These are phyloP conservation scores for Lasioglossum leucozonium DNA, from an alignment of 2,888 invertebrate genomes.

Conservation along the genomic window DNA sequence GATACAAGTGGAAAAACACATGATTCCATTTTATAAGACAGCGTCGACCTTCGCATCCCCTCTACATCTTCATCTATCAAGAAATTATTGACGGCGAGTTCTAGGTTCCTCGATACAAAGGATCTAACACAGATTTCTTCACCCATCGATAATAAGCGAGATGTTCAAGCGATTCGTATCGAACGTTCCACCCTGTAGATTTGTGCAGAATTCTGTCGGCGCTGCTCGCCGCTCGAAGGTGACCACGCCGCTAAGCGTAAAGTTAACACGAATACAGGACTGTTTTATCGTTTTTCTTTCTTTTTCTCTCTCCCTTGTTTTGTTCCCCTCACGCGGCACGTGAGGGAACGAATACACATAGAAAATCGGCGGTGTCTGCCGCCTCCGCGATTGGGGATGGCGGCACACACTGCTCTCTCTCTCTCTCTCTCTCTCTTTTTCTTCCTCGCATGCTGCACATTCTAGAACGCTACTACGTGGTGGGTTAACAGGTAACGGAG, in stretches of 20 bases:
- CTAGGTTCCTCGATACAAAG: not conserved
- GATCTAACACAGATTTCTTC: not conserved
- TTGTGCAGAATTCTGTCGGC: slow-evolving; percentile 41
- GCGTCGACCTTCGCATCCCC: not conserved
- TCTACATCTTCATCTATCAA: not conserved
- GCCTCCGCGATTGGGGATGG: not conserved
- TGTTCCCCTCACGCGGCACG: slow-evolving; percentile 65
- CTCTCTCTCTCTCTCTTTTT: no score
- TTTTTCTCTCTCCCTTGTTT: slow-evolving; percentile 72
- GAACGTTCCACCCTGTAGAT: not conserved
- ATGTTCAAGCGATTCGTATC: not conserved
- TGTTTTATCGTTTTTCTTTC: slow-evolving; percentile 64
- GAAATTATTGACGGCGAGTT: not conserved
- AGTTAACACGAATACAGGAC: slow-evolving; percentile 72
- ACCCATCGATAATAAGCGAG: not conserved
- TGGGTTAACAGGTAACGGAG: slow-evolving; percentile 51
- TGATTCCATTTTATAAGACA: not conserved
- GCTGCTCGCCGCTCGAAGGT: slow-evolving; percentile 52
- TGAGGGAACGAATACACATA: slow-evolving; percentile 55
- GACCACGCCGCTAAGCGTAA: slow-evolving; percentile 70
- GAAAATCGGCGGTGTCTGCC: slow-evolving; percentile 35
- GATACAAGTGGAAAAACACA: not conserved
- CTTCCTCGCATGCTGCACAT: slow-evolving; percentile 44
- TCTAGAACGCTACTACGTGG: slow-evolving; percentile 47
- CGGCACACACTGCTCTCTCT: slow-evolving; percentile 9